Conservation (phyloP, 2,888 invertebrate species). For the Apodemia mormo region DNA sequence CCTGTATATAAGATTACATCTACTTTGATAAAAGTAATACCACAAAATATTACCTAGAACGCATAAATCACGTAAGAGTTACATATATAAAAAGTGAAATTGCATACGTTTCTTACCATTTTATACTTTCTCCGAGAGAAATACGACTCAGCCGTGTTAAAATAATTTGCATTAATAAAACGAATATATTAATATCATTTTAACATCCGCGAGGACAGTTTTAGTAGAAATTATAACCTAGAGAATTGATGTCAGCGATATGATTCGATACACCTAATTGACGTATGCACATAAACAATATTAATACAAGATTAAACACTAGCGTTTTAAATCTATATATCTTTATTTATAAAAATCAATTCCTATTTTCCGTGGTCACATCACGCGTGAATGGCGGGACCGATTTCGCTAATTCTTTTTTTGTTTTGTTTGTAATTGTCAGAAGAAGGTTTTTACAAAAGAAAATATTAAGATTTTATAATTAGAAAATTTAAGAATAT, state of each 20-base stretch:
- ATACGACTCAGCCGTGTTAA: conserved; percentile 1
- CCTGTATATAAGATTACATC: too few species aligned
- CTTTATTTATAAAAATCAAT: too few species aligned
- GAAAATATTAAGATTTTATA: too few species aligned
- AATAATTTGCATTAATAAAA: conserved; percentile 16
- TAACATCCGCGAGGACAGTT: background rate
- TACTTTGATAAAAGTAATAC: too few species aligned
- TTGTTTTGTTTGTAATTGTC: too few species aligned
- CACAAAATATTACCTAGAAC: background rate
- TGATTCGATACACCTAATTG: background rate
- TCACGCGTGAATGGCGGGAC: too few species aligned
- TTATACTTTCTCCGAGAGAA: conserved; percentile 5
- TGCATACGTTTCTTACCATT: conserved; percentile 6
- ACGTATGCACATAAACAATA: background rate
- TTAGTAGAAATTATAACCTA: conserved; percentile 14
- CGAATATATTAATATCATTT: background rate
- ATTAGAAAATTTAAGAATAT: too few species aligned
- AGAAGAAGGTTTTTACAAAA: too few species aligned
- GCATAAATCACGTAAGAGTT: conserved; percentile 5
- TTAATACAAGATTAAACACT: background rate
- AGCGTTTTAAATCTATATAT: background rate
- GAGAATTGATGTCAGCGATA: conserved; percentile 15
- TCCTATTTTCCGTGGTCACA: too few species aligned
- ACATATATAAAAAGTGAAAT: conserved; percentile 18
- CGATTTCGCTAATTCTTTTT: too few species aligned